Evolutionary conservation across 2,797 vertebrate genomes (phyloP), one percentile per base, ranked within the genome.

Genomic region (Neosalanx taihuensis): DNA sequence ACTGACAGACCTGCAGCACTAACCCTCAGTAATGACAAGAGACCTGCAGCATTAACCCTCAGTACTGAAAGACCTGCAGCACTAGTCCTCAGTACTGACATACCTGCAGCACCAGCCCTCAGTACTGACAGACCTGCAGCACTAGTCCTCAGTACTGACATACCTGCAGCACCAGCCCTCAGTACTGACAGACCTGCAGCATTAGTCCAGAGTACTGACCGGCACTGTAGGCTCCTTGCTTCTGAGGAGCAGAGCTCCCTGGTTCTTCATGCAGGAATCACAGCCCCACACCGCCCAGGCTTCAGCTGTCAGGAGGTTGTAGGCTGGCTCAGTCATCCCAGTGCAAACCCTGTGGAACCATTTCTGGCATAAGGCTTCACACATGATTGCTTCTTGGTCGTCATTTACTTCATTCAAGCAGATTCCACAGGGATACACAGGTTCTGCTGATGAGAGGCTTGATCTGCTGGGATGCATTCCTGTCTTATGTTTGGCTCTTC

Each of bases 281-380:
- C 94, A 95, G 63, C 93, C 92, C 94, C 94, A 95, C 0, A 95
- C 93, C 0, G 94, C 94, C 0, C 90, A 90, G 0, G 88, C 83
- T 81, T 95, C 94, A 0, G 94, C 92, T 0, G 92, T 94, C 1
- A 95, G 89, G 3, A 95, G 88, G 49, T 93, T 92, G 0, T 94
- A 94, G 0, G 93, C 94, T 0, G 93, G 93, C 83, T 95, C 93
- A 0, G 93, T 95, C 94, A 95, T 94, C 30, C 94, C 94, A 0
- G 93, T 95, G 58, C 94, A 95, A 72, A 94, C 69, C 23, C 93
- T 91, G 72, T 95, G 94, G 78, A 95, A 95, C 94, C 93, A 95
- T 6, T 94, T 94, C 69, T 94, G 94, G 80, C 94, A 95, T 3
- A 91, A 94, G 13, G 93, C 93, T 80, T 95, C 94, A 9, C 94